Conservation (phyloP, 2,888 invertebrate species). For the Cephus nigrinus region DNA sequence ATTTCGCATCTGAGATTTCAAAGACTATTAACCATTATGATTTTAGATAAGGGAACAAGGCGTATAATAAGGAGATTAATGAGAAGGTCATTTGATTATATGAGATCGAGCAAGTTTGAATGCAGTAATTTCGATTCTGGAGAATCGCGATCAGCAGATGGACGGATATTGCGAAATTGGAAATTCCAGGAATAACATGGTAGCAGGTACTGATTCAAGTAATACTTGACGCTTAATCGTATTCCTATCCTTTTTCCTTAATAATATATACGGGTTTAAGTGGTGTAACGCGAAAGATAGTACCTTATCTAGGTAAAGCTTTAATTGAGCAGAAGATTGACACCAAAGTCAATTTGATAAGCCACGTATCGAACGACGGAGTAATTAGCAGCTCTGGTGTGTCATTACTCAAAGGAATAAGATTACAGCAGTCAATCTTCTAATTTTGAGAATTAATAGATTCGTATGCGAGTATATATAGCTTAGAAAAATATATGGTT, state of each 20-base stretch:
- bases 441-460: neutral
- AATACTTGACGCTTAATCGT: neutral
- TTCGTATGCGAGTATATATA: neutral
- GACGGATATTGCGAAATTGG: neutral
- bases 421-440: neutral
- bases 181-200: neutral
- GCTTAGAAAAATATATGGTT: neutral
- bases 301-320: neutral
- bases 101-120: neutral
- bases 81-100: neutral
- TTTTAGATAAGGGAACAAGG: neutral
- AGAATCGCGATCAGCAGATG: neutral
- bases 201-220: neutral
- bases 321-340: neutral
- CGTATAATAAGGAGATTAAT: neutral
- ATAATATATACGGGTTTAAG: too few species aligned
- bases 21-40: neutral
- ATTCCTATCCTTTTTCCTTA: too few species aligned
- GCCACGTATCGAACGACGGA: neutral
- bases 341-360: neutral
- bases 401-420: neutral
- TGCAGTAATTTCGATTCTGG: neutral
- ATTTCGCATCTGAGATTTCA: neutral
- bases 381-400: neutral
- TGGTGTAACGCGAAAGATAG: neutral